Base-by-base conservation (phyloP, 2,888 invertebrate species). In the Drosophila sordidula region DNA sequence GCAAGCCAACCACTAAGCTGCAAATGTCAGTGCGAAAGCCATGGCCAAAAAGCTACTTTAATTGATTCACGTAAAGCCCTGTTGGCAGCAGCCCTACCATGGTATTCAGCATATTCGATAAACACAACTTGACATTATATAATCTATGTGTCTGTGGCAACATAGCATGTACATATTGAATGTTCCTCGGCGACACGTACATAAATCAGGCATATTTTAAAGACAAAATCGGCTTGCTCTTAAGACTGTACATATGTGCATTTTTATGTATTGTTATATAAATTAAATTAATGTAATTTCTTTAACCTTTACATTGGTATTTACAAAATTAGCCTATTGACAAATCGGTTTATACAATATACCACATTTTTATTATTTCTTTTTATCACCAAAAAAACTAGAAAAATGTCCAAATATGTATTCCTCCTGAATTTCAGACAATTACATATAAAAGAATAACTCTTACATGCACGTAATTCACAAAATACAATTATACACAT, bases 31-130 rank as follows among this genome's bases (percentile, higher is more conserved):
- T 56, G 66, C 41, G 34, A 63, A 74, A 74, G 64, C 74, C 70
- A 42, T 66, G 47, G 66, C 59, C 75, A 56, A 41, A 69, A 73
- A 72, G 67, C 69, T 62, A 51, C 62, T 70, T 78, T 85, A 82
- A 83, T 82, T 82, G 86, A 85, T 80, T 83, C 80, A 54, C 56
- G 66, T 45, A 73, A 78, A 85, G 70, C 68, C 68, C 41, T 26
- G 62, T 51, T 80, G 73, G 75, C 80, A 75, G 68, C 63, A 55
- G 62, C 51, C 57, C 34, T 50, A 45, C 41, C 61, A 57, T 46
- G 64, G 51, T 39, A 52, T 14, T 52, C 46, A 63, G 46, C 14
- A 46, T 58, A 55, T 57, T 42, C 59, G 42, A 59, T 63, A 59
- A 59, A 62, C 22, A 49, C 34, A 44, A 14, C 50, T 50, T 45